Conservation (phyloP, 2,888 invertebrate species). For the Sinodicranocentrus sp. region DNA sequence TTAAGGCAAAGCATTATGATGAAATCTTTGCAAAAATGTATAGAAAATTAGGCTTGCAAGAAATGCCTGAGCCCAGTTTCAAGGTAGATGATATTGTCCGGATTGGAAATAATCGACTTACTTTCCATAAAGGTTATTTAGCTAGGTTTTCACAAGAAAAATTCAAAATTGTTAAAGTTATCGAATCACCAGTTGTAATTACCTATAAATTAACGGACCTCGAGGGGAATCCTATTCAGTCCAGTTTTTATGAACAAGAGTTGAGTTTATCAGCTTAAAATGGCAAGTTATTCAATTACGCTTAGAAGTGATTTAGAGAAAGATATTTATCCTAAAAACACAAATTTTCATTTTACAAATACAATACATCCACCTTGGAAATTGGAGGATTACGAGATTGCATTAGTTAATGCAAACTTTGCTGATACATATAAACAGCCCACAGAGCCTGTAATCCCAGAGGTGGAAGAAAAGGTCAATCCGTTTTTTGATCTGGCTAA, state of each 20-base stretch:
- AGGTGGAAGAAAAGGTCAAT: too few relatives aligned
- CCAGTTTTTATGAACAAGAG: not conserved
- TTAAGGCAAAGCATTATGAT: not conserved
- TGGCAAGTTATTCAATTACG: not conserved
- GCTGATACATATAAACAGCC: not conserved
- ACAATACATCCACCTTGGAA: not conserved
- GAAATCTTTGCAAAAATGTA: not conserved
- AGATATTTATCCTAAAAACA: not conserved
- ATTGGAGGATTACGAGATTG: not conserved
- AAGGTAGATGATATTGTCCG: not conserved
- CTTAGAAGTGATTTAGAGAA: not conserved
- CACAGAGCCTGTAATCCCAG: too few relatives aligned
- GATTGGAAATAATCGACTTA: not conserved
- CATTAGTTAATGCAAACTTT: not conserved
- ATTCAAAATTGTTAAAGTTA: not conserved
- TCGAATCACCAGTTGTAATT: not conserved
- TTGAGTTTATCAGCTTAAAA: not conserved
- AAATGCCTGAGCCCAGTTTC: not conserved
- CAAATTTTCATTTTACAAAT: not conserved
- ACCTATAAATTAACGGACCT: not conserved
- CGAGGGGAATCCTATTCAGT: not conserved
- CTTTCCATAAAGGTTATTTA: not conserved
- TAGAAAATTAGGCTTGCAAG: not conserved
- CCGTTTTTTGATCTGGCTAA: too few relatives aligned
- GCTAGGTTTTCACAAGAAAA: not conserved